These are phyloP conservation scores for Colaptes auratus DNA, from an alignment of 2,113 vertebrate species.

Conservation along the genomic window DNA sequence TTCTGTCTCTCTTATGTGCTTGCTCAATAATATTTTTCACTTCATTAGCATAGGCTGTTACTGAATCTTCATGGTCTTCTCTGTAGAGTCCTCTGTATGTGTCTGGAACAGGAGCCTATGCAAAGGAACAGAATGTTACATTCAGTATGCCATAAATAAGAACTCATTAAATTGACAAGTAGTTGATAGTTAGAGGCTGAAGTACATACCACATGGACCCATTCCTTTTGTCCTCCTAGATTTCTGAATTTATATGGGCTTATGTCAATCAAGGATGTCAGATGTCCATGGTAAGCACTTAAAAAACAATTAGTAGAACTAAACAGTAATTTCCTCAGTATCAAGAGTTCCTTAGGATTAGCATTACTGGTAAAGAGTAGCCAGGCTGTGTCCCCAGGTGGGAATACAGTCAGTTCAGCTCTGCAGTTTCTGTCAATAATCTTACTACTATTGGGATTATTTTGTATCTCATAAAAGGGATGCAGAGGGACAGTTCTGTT, in stretches of 20 bases:
- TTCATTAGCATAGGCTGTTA: constrained; percentile 85
- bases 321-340: constrained; percentile 26
- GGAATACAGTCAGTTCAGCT: not conserved
- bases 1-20: constrained; percentile 80
- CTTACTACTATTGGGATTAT: not conserved
- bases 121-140: not conserved
- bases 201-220: constrained; percentile 95
- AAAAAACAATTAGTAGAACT: constrained; percentile 69
- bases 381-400: not conserved
- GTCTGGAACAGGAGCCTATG: constrained; percentile 90
- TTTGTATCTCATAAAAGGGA: not conserved
- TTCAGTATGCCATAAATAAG: not conserved
- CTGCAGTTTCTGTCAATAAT: not conserved
- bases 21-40: constrained; percentile 83
- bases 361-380: not conserved
- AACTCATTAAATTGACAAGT: not conserved
- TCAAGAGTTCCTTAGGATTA: not conserved
- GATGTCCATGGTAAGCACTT: constrained; percentile 95
- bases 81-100: constrained; percentile 87
- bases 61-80: constrained; percentile 84
- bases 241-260: constrained; percentile 97
- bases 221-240: constrained; percentile 93
- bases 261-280: constrained; percentile 94
- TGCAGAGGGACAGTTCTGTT: not conserved
- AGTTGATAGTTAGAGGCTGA: not conserved